These are phyloP conservation scores for Aphidius gifuensis DNA, from an alignment of 1,140 invertebrate genomes.

Conservation along the genomic window DNA sequence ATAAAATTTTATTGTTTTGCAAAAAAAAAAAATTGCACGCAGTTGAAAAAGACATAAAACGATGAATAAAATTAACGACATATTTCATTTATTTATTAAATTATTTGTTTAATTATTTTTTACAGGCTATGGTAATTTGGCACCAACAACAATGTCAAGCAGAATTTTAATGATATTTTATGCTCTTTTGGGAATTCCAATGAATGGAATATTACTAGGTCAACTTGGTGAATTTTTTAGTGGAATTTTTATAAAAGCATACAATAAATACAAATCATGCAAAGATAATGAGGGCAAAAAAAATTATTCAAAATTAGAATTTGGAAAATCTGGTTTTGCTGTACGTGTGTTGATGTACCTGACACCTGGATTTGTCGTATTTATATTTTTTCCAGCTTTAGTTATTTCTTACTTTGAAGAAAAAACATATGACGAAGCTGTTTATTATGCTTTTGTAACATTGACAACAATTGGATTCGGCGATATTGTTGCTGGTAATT, in stretches of 20 bases:
- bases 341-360: slow-evolving; percentile 77
- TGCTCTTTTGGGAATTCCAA: slow-evolving; percentile 89
- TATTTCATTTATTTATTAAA: background rate
- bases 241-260: slow-evolving; percentile 70
- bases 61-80: background rate
- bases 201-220: slow-evolving; percentile 83
- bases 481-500: slow-evolving; percentile 80
- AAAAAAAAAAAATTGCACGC: background rate
- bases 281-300: slow-evolving; percentile 49
- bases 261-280: slow-evolving; percentile 72
- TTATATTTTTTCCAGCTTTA: slow-evolving; percentile 88
- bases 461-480: slow-evolving; percentile 93
- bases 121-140: slow-evolving; percentile 83
- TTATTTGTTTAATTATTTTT: slow-evolving; percentile 34
- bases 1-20: background rate
- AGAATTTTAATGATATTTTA: slow-evolving; percentile 90
- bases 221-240: slow-evolving; percentile 80
- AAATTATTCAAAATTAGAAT: slow-evolving; percentile 52
- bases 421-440: slow-evolving; percentile 84
- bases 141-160: slow-evolving; percentile 78
- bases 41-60: background rate
- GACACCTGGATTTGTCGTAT: slow-evolving; percentile 81
- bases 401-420: slow-evolving; percentile 84
- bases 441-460: slow-evolving; percentile 91
- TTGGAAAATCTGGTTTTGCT: slow-evolving; percentile 67